Percentiles rank a stretch among this genome's conserved stretches.
phyloP scores from a whole-genome alignment of 2,888 invertebrate species.

The Crepidodera aurea region DNA sequence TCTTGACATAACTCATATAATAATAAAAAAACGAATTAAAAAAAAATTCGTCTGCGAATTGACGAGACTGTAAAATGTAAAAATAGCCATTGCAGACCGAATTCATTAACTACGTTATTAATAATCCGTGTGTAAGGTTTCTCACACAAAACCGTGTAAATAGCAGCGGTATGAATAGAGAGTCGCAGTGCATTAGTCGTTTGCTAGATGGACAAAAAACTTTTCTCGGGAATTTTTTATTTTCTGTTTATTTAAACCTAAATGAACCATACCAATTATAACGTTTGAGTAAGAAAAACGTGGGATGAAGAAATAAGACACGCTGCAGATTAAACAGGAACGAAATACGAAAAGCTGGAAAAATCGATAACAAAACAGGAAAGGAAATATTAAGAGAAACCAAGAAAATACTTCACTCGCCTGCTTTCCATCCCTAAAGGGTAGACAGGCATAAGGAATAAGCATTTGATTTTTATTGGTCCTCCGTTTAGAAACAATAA shows the following conservation, averaged over 20 bases:
- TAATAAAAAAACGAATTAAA: constrained; percentile 8
- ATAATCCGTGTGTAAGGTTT: constrained; percentile 14
- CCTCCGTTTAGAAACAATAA: too few relatives aligned
- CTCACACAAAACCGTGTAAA: constrained; percentile 11
- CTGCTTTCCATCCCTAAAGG: too few relatives aligned
- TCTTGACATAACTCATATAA: constrained; percentile 15
- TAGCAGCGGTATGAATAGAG: background rate
- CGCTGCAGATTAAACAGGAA: background rate
- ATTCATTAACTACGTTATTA: constrained; percentile 19
- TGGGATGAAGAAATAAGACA: background rate
- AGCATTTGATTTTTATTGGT: too few relatives aligned
- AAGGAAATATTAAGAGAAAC: too few relatives aligned
- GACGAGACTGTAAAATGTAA: constrained; percentile 19
- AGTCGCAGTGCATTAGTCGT: background rate
- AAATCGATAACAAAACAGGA: too few relatives aligned
- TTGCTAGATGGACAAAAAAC: background rate
- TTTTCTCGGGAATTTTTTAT: background rate
- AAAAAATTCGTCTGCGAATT: constrained; percentile 13
- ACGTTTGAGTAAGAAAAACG: background rate
- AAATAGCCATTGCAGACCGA: constrained; percentile 21
- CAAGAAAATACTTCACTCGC: too few relatives aligned
- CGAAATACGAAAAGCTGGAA: background rate
- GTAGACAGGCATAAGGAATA: too few relatives aligned
- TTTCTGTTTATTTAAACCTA: too few relatives aligned
- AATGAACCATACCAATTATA: background rate